Evolutionary conservation across 2,797 vertebrate species (phyloP), one percentile per base, ranked within the genome.

Genomic region (Borostomias antarcticus): DNA sequence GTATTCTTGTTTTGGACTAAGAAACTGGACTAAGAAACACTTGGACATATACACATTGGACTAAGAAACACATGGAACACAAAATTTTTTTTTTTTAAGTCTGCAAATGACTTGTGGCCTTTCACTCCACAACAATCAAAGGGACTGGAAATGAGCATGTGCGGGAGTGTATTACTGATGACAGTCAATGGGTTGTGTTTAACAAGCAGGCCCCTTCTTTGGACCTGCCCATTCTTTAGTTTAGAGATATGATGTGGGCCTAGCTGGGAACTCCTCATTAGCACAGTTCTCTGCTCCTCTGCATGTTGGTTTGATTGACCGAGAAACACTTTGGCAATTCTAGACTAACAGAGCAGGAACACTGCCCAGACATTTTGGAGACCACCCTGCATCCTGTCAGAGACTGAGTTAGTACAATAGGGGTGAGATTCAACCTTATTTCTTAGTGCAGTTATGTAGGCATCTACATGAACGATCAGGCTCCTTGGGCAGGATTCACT

Each of bases 101-200:
- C 60, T 48, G 33, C 28, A 76, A 70, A 63, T 33, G 66, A 52
- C 68, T 69, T 11, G 40, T 25, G 30, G 66, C 61, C 21, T 15
- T 47, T 67, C 54, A 72, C 62, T 67, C 73, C 50, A 63, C 70
- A 79, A 79, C 71, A 53, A 72, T 75, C 77, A 76, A 75, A 64
- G 72, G 48, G 73, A 70, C 77, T 66, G 74, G 47, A 82, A 78
- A 81, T 80, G 63, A 25, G 61, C 72, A 80, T 73, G 77, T 84
- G 30, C 66, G 65, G 79, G 64, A 77, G 72, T 82, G 82, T 83
- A 76, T 85, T 11, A 43, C 40, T 88, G 84, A 82, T 70, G 67
- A 57, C 72, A 66, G 72, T 77, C 78, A 69, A 64, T 61, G 61
- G 52, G 51, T 53, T 69, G 75, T 72, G 69, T 77, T 87, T 84